A percentile compares a stretch with the other conserved stretches of the same genome.
Conservation (phyloP, 1,140 invertebrate species). For the Carcinoscorpius rotundicauda region DNA sequence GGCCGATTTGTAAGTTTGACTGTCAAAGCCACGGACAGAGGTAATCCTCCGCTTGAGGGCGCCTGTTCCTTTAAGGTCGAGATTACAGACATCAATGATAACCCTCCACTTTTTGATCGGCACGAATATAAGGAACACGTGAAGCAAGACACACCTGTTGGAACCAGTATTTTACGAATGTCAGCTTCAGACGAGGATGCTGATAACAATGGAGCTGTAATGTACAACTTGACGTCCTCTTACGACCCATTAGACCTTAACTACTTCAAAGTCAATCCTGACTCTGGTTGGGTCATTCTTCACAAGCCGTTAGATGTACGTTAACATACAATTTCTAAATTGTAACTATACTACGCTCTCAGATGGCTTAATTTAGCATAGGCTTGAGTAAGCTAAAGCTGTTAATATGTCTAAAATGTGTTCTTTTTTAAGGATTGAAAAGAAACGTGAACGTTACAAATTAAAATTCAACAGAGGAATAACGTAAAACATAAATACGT, state of each 20-base stretch:
- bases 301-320: slow-evolving; percentile 91
- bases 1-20: slow-evolving; percentile 92
- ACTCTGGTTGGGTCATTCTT: slow-evolving; percentile 89
- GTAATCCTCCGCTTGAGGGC: slow-evolving; percentile 85
- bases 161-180: slow-evolving; percentile 78
- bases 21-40: slow-evolving; percentile 90
- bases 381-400: neutral
- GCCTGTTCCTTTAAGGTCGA: slow-evolving; percentile 93
- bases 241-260: slow-evolving; percentile 72
- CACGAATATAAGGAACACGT: slow-evolving; percentile 95
- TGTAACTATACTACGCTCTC: no score
- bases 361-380: neutral
- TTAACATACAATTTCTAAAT: neutral
- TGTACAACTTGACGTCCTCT: slow-evolving; percentile 61
- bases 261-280: slow-evolving; percentile 89
- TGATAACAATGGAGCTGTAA: slow-evolving; percentile 70
- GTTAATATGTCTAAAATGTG: no score
- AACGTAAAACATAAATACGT: no score
- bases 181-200: slow-evolving; percentile 92
- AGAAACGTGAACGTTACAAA: neutral
- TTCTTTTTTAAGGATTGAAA: neutral
- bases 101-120: slow-evolving; percentile 84
- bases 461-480: no score
- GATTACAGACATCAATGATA: slow-evolving; percentile 87
- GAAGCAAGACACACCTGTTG: slow-evolving; percentile 90